A percentile compares a stretch with the other conserved stretches of the same genome.
Conservation (phyloP, 2,113 vertebrate species). For the Solea solea region DNA sequence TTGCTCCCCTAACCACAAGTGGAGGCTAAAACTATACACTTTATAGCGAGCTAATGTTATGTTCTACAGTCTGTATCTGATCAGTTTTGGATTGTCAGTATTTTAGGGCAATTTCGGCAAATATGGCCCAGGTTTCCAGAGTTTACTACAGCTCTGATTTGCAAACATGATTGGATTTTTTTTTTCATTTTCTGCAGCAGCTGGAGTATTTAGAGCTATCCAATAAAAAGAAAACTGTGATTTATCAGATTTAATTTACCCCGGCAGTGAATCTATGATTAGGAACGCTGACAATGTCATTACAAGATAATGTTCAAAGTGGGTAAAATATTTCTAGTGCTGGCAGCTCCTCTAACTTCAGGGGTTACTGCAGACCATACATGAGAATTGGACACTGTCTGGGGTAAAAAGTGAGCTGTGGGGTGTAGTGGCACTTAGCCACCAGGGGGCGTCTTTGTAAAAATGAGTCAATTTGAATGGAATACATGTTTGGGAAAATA, state of each 20-base stretch:
- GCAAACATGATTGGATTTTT: neutral
- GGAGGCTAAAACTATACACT: neutral
- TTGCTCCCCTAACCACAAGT: neutral
- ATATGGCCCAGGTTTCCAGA: neutral
- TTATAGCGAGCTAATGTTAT: neutral
- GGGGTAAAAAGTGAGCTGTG: no score
- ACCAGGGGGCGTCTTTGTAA: no score
- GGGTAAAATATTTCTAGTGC: neutral
- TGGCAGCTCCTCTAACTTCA: conserved; percentile 9
- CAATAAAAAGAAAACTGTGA: neutral
- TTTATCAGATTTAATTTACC: conserved; percentile 18
- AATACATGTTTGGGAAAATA: no score
- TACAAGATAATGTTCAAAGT: neutral
- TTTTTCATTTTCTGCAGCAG: no score
- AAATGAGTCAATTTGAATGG: no score
- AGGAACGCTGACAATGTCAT: conserved; percentile 7
- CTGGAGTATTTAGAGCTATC: neutral
- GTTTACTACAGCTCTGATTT: neutral
- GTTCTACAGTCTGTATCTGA: neutral
- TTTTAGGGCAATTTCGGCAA: neutral
- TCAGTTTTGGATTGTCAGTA: neutral
- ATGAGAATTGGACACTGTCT: no score
- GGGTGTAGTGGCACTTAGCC: no score
- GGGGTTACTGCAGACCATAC: neutral
- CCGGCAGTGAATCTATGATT: conserved; percentile 1